phyloP scores from a whole-genome alignment of 2,113 vertebrate species.

The Talpa occidentalis region DNA sequence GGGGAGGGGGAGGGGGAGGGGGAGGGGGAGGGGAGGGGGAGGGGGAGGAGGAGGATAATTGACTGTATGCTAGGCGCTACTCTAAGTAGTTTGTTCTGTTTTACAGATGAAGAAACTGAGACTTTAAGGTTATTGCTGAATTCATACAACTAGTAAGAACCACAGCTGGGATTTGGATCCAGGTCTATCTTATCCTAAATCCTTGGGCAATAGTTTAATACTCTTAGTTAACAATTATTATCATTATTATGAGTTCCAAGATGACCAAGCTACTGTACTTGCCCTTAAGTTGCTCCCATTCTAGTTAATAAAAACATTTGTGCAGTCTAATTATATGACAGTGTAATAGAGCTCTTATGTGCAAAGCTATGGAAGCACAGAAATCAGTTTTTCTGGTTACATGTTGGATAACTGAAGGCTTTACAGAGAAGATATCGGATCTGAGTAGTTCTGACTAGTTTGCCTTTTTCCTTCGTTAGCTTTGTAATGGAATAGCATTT shows the following conservation, averaged over 20 bases:
- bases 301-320: neutral
- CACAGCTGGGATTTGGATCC: neutral
- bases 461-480: neutral
- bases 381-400: neutral
- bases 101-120: neutral
- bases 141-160: neutral
- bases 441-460: neutral
- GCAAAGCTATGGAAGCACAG: neutral
- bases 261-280: neutral
- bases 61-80: neutral
- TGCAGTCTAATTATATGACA: neutral
- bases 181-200: neutral
- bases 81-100: neutral
- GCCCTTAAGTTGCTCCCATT: neutral
- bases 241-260: neutral
- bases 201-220: constrained; percentile 25
- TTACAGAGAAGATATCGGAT: neutral
- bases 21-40: neutral
- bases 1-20: neutral
- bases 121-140: neutral
- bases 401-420: neutral
- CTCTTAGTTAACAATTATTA: neutral
- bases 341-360: neutral
- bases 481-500: neutral
- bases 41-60: too few species aligned